phyloP scores from a whole-genome alignment of 1,140 invertebrate genomes.

The Scaptodrosophila lebanonensis region DNA sequence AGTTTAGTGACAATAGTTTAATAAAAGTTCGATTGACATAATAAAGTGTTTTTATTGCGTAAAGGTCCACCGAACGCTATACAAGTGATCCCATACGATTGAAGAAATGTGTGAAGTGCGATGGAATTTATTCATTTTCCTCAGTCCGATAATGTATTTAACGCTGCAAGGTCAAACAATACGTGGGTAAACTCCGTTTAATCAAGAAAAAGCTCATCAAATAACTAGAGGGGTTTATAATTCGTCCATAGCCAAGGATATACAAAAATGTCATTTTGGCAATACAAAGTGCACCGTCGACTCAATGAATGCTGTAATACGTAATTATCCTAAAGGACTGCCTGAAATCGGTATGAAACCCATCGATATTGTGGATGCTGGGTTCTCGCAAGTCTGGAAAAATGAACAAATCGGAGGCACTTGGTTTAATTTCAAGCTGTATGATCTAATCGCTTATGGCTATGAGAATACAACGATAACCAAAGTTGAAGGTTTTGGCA shows the following conservation, averaged over 20 bases:
- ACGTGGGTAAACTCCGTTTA: conserved; percentile 6
- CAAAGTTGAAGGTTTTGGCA: conserved; percentile 22
- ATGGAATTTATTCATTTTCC: background rate
- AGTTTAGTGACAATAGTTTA: conserved; percentile 21
- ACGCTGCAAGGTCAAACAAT: conserved; percentile 4
- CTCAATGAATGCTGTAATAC: conserved; percentile 27
- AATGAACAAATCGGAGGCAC: background rate
- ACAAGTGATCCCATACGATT: background rate
- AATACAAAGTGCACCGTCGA: conserved; percentile 20
- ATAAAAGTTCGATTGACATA: conserved; percentile 6
- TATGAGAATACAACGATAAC: conserved; percentile 40
- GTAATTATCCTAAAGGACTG: conserved; percentile 7
- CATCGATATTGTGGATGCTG: conserved; percentile 20
- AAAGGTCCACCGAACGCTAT: background rate
- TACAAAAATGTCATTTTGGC: conserved; percentile 28
- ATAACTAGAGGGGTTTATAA: background rate
- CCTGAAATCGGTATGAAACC: conserved; percentile 25
- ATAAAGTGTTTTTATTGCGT: conserved; percentile 12
- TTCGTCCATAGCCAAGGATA: background rate
- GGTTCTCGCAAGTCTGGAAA: conserved; percentile 18
- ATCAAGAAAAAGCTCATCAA: background rate
- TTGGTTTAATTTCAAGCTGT: conserved; percentile 24
- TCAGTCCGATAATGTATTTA: background rate
- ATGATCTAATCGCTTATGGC: conserved; percentile 29
- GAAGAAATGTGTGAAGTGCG: background rate